These are phyloP conservation scores for Percopsis transmontana DNA, from an alignment of 2,113 vertebrate genomes.

Conservation along the genomic window DNA sequence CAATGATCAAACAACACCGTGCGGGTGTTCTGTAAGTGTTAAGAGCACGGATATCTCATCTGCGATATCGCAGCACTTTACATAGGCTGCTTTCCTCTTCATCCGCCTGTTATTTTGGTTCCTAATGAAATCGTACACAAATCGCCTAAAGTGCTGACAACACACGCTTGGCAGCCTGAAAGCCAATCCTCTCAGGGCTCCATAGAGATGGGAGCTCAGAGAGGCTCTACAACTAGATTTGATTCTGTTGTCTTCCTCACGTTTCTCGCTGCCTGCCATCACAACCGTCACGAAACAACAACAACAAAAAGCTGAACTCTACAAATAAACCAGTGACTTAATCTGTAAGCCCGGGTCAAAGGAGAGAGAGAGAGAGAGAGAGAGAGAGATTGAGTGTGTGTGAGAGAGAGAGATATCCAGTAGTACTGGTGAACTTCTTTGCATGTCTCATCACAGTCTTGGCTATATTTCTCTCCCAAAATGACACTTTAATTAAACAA, in stretches of 20 bases:
- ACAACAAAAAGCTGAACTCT: slow-evolving; percentile 38
- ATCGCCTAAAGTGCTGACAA: slow-evolving; percentile 82
- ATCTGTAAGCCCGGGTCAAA: slow-evolving; percentile 68
- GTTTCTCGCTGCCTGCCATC: slow-evolving; percentile 31
- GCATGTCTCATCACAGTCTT: slow-evolving; percentile 52
- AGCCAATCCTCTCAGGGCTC: slow-evolving; percentile 79
- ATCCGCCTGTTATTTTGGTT: slow-evolving; percentile 73
- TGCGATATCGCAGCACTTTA: slow-evolving; percentile 63
- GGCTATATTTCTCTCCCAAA: slow-evolving; percentile 77
- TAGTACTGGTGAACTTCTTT: slow-evolving; percentile 74
- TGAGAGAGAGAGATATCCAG: slow-evolving; percentile 39
- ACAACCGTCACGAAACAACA: slow-evolving; percentile 36
- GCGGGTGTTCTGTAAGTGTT: slow-evolving; percentile 14
- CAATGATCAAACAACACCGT: slow-evolving; percentile 28
- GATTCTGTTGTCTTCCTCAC: slow-evolving; percentile 61
- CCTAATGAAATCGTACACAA: slow-evolving; percentile 80
- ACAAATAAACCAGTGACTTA: slow-evolving; percentile 64
- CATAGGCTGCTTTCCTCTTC: slow-evolving; percentile 70
- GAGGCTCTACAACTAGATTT: slow-evolving; percentile 65
- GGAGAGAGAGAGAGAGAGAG: slow-evolving; percentile 16
- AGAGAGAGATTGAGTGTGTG: slow-evolving; percentile 34
- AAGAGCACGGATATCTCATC: slow-evolving; percentile 53
- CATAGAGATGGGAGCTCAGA: slow-evolving; percentile 70
- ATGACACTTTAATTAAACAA: slow-evolving; percentile 88
- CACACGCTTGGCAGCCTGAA: slow-evolving; percentile 69